Evolutionary conservation across 2,888 invertebrate species (phyloP).

Genomic region (Macropis europaea): DNA sequence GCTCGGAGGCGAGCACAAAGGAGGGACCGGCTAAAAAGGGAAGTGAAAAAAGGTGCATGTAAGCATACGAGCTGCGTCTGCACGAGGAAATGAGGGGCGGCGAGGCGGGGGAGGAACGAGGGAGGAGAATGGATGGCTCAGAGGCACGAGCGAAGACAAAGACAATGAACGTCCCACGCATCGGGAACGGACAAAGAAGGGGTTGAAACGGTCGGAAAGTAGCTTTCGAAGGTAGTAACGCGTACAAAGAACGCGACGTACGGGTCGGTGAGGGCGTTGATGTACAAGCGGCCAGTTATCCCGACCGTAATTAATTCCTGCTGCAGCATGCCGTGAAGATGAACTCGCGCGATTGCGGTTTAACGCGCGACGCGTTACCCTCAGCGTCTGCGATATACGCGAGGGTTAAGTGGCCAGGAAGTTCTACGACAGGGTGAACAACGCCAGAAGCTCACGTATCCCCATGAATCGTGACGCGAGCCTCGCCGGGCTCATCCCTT

Average conservation of each 20-base stretch:
- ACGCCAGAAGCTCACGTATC: not conserved
- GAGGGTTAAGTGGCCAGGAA: not conserved
- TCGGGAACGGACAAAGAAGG: constrained; percentile 31
- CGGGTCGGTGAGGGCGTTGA: not conserved
- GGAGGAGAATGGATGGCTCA: constrained; percentile 19
- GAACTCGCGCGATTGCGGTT: constrained; percentile 35
- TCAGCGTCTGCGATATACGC: constrained; percentile 22
- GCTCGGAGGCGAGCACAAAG: constrained; percentile 62
- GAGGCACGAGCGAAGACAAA: constrained; percentile 16
- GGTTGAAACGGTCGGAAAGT: constrained; percentile 16
- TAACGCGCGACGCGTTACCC: constrained; percentile 28
- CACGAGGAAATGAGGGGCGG: constrained; percentile 28
- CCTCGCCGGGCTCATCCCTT: too few species aligned
- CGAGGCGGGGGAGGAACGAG: not conserved
- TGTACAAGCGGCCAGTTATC: constrained; percentile 32
- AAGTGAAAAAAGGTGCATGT: constrained; percentile 40
- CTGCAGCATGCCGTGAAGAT: constrained; percentile 20
- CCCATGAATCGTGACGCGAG: not conserved
- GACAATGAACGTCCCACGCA: constrained; percentile 28
- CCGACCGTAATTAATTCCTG: constrained; percentile 52
- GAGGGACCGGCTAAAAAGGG: constrained; percentile 44
- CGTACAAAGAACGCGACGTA: constrained; percentile 40
- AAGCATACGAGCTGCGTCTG: constrained; percentile 41
- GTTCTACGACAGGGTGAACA: not conserved
- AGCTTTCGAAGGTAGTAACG: constrained; percentile 41